Conservation (phyloP, 2,888 invertebrate genomes). For the Patella caerulea region DNA sequence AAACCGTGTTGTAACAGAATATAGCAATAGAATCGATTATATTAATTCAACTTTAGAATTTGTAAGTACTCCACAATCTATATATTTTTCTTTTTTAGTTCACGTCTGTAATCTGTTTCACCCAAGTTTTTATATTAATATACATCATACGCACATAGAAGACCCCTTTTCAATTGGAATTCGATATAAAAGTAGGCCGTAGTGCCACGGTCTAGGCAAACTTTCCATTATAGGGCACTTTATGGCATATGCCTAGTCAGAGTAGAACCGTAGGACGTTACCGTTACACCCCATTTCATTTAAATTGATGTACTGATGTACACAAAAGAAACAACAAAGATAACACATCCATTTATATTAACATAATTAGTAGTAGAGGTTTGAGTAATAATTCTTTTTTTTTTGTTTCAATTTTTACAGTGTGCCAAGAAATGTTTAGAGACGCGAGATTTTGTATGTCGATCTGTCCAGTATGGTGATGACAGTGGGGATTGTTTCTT, state of each 20-base stretch:
- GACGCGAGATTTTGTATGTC: conserved; percentile 75
- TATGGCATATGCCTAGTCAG: no score
- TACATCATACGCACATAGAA: no score
- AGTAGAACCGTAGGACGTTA: background rate
- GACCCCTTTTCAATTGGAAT: no score
- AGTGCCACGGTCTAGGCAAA: no score
- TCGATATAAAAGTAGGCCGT: no score
- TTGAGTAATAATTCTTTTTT: conserved; percentile 8
- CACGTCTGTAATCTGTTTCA: no score
- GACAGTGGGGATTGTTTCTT: conserved; percentile 75
- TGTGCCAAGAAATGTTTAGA: conserved; percentile 76
- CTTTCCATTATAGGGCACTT: no score
- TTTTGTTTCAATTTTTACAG: conserved; percentile 45
- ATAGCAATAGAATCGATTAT: background rate
- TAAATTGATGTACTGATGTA: background rate
- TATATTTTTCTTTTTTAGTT: no score
- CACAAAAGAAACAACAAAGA: background rate
- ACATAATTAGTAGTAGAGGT: background rate
- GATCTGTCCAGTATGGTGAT: conserved; percentile 77
- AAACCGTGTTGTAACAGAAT: background rate
- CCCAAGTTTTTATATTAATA: no score
- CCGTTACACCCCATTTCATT: background rate
- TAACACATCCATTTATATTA: background rate
- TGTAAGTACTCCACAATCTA: background rate
- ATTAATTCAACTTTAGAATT: conserved; percentile 1